Conservation (phyloP, 1,140 invertebrate species). For the Dufourea novaeangliae region DNA sequence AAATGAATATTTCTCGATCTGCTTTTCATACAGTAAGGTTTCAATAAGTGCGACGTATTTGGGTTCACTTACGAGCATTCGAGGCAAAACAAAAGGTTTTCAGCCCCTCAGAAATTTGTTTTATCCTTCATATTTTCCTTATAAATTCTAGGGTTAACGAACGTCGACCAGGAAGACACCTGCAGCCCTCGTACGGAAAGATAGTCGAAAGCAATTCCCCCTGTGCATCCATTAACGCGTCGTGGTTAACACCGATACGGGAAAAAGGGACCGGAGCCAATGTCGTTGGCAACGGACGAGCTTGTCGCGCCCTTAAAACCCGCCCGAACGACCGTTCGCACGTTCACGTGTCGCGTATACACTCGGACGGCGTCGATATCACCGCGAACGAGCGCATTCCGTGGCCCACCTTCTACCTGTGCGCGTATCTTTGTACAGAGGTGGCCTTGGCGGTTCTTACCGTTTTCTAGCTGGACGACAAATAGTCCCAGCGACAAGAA, state of each 20-base stretch:
- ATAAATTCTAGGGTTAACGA: neutral
- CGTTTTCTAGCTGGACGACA: too few species aligned
- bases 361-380: constrained; percentile 23
- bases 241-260: neutral
- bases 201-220: neutral
- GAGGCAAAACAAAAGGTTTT: too few species aligned
- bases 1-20: too few species aligned
- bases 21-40: too few species aligned
- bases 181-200: neutral
- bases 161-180: neutral
- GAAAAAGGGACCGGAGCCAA: too few species aligned
- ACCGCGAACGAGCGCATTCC: constrained; percentile 12
- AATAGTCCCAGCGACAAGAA: too few species aligned
- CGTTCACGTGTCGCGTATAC: constrained; percentile 21
- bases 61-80: too few species aligned
- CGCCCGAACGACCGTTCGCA: constrained; percentile 15
- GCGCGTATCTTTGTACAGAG: neutral
- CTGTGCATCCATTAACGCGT: neutral
- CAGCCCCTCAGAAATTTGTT: too few species aligned
- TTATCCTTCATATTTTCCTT: neutral
- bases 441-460: too few species aligned
- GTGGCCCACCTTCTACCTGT: neutral
- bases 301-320: neutral
- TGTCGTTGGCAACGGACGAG: too few species aligned
- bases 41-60: too few species aligned